Base-by-base conservation (phyloP, 2,113 vertebrate species). In the Smithornis capensis region DNA sequence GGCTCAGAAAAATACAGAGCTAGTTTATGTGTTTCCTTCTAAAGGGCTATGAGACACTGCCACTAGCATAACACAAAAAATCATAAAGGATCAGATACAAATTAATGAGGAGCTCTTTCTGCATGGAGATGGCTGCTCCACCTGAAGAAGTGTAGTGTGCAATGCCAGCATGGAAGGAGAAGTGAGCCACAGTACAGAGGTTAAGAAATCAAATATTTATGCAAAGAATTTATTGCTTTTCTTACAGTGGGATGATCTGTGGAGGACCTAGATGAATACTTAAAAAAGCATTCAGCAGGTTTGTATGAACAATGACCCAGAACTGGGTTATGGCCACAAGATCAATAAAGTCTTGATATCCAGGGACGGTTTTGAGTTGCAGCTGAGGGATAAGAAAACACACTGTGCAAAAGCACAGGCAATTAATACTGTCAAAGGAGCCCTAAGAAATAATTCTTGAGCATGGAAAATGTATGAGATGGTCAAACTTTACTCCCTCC, bases 181-280 rank as follows among this genome's bases (percentile, higher is more conserved):
- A 90, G 25, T 0, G 1, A 88, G 67, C n/a, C 78, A 95, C 85
- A 56, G 53, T 35, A 64, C 16, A 86, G 93, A 80, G 94, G 86
- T 75, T 86, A 82, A 57, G 67, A 83, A 93, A 96, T 94, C 23
- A 89, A 87, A 91, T 87, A 90, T 96, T 92, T 82, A 94, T 82
- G 73, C 57, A 53, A 89, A 79, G n/a, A 9, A 28, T 91, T 79
- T 84, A 23, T 63, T 82, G 37, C 33, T 53, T 83, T 81, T 76
- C 28, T 14, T 71, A 35, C 19, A 59, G 50, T 52, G 37, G 57
- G 22, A 29, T 3, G 9, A 67, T 67, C 81, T 65, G 69, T 33
- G n/a, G 40, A 67, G 88, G 28, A 15, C 21, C 28, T 10, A 63
- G 62, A 87, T 25, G 17, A 77, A 70, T 38, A 28, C 33, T 52